These are phyloP conservation scores for Trichopria drosophilae DNA, from an alignment of 2,888 invertebrate genomes.

Conservation along the genomic window DNA sequence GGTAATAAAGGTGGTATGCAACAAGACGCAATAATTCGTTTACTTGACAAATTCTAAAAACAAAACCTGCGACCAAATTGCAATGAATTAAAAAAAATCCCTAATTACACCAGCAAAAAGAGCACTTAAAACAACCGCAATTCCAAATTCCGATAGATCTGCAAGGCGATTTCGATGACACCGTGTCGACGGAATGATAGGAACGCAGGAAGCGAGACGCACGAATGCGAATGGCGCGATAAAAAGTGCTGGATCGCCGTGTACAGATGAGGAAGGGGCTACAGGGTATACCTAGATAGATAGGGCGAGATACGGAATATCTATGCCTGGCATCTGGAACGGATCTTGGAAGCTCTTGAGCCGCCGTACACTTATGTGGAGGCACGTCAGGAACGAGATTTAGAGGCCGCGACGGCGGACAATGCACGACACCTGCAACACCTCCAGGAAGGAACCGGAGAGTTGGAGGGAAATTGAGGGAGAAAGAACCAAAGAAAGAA, in stretches of 20 bases:
- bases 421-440: constrained; percentile 54
- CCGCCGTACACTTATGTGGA: constrained; percentile 42
- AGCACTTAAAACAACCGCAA: too few relatives aligned
- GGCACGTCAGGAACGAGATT: constrained; percentile 50
- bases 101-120: too few relatives aligned
- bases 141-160: too few relatives aligned
- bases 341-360: constrained; percentile 45
- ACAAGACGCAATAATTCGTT: too few relatives aligned
- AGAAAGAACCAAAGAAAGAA: constrained; percentile 8
- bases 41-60: too few relatives aligned
- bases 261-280: background rate
- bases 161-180: too few relatives aligned
- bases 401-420: constrained; percentile 51
- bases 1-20: too few relatives aligned
- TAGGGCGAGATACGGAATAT: constrained; percentile 35
- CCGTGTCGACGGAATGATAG: too few relatives aligned
- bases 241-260: background rate
- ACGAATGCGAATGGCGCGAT: constrained; percentile 10
- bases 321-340: constrained; percentile 39
- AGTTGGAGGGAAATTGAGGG: constrained; percentile 18
- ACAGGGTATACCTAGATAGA: too few relatives aligned
- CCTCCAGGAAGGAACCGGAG: constrained; percentile 33
- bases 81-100: too few relatives aligned
- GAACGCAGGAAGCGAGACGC: too few relatives aligned
- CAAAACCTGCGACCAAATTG: too few relatives aligned